Conservation (phyloP, 2,888 invertebrate species). For the Drosophila longiperda region DNA sequence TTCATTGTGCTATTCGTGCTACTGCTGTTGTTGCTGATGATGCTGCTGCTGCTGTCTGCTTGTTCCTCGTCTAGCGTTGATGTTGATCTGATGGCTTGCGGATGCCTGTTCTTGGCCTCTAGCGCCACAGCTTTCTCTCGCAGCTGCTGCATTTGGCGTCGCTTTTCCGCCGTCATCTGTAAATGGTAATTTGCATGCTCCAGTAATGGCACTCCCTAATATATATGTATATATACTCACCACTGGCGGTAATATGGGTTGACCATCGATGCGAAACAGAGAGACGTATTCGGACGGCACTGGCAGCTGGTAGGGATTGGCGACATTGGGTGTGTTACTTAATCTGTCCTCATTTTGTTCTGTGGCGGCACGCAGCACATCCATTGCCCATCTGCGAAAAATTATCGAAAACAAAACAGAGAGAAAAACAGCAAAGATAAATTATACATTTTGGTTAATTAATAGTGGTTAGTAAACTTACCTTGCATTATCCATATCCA, state of each 20-base stretch:
- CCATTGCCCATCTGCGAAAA: slow-evolving; percentile 50
- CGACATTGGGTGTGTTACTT: slow-evolving; percentile 12
- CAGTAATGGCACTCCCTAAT: slow-evolving; percentile 39
- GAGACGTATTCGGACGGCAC: slow-evolving; percentile 34
- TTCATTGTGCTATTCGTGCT: slow-evolving; percentile 26
- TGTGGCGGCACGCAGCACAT: slow-evolving; percentile 47
- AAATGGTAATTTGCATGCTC: slow-evolving; percentile 37
- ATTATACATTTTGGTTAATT: not conserved
- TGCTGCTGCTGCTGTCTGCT: slow-evolving; percentile 11
- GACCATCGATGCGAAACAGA: slow-evolving; percentile 83
- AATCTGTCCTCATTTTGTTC: slow-evolving; percentile 38
- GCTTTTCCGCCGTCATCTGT: slow-evolving; percentile 82
- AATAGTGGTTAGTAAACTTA: slow-evolving; percentile 4
- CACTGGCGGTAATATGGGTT: slow-evolving; percentile 83
- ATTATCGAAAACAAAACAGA: not conserved
- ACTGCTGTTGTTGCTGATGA: slow-evolving; percentile 5
- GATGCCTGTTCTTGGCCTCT: slow-evolving; percentile 62
- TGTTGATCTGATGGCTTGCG: slow-evolving; percentile 17
- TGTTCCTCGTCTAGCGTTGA: not conserved
- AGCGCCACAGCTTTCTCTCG: slow-evolving; percentile 73
- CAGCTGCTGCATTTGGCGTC: slow-evolving; percentile 73
- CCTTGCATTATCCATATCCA: slow-evolving; percentile 41
- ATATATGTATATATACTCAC: slow-evolving; percentile 63
- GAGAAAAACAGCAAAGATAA: not conserved
- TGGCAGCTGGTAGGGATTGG: slow-evolving; percentile 6